Evolutionary conservation across 2,888 invertebrate genomes (phyloP).

Genomic region (Ctena decussata): DNA sequence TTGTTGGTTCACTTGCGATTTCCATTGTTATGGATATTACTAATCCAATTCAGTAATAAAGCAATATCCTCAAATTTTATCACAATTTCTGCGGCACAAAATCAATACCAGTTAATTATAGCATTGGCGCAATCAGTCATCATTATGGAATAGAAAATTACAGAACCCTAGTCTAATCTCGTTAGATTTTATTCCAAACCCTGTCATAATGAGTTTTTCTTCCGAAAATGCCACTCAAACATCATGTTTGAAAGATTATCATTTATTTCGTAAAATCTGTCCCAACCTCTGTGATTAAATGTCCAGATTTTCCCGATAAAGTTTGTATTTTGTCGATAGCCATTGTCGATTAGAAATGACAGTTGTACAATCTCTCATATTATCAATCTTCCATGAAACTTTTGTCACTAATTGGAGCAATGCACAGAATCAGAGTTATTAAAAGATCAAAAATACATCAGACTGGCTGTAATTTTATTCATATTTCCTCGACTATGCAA

Average conservation of each 20-base stretch:
- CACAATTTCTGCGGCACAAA: background rate
- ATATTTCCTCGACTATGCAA: background rate
- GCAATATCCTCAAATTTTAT: slow-evolving; percentile 7
- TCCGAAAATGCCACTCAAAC: background rate
- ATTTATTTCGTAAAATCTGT: background rate
- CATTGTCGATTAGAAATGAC: background rate
- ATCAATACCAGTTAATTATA: background rate
- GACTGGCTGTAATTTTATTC: background rate
- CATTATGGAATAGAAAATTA: slow-evolving; percentile 5
- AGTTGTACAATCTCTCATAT: background rate
- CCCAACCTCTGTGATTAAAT: slow-evolving; percentile 5
- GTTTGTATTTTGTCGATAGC: background rate
- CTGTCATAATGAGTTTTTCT: background rate
- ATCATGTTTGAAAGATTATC: slow-evolving; percentile 3
- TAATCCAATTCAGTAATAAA: background rate
- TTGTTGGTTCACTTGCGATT: background rate
- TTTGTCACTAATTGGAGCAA: slow-evolving; percentile 3
- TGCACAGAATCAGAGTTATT: background rate
- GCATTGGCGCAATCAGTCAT: background rate
- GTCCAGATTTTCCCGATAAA: background rate
- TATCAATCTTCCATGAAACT: background rate
- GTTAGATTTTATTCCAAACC: background rate
- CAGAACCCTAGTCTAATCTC: background rate
- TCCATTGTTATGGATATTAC: background rate
- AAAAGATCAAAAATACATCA: background rate